phyloP scores from a whole-genome alignment of 1,140 invertebrate genomes.

The Popillia japonica region DNA sequence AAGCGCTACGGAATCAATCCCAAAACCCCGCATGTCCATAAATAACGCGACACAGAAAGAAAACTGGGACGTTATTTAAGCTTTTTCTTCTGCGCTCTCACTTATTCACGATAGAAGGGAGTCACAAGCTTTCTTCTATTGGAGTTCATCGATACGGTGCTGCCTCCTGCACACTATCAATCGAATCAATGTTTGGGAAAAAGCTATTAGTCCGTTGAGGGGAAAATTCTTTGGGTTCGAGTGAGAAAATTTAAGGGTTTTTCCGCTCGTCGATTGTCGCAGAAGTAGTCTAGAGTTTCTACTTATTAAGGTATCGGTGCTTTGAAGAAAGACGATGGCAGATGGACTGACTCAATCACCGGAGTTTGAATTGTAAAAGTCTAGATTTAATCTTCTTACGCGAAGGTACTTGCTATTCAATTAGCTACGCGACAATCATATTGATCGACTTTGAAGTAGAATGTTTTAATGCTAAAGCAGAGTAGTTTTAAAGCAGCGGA shows the following conservation, averaged over 20 bases:
- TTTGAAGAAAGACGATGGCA: no score
- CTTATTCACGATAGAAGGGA: neutral
- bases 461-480: no score
- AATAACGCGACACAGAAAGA: neutral
- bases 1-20: neutral
- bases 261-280: neutral
- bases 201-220: neutral
- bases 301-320: neutral
- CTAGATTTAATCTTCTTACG: no score
- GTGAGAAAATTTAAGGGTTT: neutral
- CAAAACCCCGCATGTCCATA: conserved; percentile 1
- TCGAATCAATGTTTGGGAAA: conserved; percentile 7
- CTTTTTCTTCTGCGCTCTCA: neutral
- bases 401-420: no score
- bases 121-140: neutral
- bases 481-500: no score
- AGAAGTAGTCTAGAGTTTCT: neutral
- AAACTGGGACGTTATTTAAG: neutral
- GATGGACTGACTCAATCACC: no score
- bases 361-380: no score
- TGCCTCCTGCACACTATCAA: neutral
- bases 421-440: no score
- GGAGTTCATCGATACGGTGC: neutral
- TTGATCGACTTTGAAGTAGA: no score
- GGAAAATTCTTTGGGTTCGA: neutral